phyloP scores from a whole-genome alignment of 2,113 vertebrate species.

The Myrmophylax atrothorax region DNA sequence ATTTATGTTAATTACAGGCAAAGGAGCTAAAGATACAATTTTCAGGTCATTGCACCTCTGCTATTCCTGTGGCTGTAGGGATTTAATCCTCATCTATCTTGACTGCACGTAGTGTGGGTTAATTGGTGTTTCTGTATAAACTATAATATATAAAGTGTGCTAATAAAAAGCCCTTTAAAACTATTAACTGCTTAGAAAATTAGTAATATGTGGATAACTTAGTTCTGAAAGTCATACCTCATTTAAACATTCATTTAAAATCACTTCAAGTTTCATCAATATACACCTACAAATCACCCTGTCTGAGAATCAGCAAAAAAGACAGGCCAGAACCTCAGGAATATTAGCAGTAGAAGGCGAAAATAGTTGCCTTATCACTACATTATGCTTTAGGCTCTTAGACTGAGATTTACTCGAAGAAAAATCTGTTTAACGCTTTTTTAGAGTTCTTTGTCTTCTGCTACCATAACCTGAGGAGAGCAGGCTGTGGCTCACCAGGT shows the following conservation, averaged over 20 bases:
- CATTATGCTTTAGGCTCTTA: background rate
- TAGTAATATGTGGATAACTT: background rate
- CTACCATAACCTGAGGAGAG: background rate
- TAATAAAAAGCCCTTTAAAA: background rate
- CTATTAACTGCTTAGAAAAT: conserved; percentile 16
- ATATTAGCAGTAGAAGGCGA: background rate
- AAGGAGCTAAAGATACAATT: background rate
- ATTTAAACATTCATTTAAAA: background rate
- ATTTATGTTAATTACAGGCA: conserved; percentile 16
- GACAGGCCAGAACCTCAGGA: background rate
- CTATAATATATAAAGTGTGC: background rate
- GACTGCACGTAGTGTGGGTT: background rate
- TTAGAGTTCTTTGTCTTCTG: background rate
- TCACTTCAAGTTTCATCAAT: background rate
- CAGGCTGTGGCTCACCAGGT: rapidly evolving
- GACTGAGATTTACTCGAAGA: background rate
- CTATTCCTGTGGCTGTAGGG: background rate
- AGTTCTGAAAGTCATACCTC: background rate
- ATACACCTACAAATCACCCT: background rate
- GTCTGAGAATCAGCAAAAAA: background rate
- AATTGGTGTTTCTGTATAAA: conserved; percentile 30
- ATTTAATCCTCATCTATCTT: conserved; percentile 19
- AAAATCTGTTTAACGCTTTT: background rate
- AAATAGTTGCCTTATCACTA: background rate
- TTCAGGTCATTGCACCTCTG: conserved; percentile 36